These are phyloP conservation scores for Crenuchus spilurus DNA, from an alignment of 2,797 vertebrate species.

Conservation along the genomic window DNA sequence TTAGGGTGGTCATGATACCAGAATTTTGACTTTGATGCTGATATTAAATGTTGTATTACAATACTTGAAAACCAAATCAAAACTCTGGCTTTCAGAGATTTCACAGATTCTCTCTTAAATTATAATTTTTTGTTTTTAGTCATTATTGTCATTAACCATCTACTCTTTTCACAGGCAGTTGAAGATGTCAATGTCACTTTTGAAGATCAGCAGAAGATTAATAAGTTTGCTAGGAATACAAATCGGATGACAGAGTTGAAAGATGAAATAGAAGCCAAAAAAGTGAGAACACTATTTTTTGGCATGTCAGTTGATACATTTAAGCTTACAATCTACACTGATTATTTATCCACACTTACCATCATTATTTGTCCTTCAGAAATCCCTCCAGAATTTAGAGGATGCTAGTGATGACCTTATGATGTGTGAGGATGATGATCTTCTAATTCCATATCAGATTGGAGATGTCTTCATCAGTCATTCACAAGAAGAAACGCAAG, in stretches of 20 bases:
- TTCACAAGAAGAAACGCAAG: constrained; percentile 92
- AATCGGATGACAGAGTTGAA: constrained; percentile 93
- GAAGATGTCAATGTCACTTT: constrained; percentile 98
- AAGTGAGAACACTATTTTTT: constrained; percentile 70
- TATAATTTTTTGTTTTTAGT: background rate
- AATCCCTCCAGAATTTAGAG: constrained; percentile 93
- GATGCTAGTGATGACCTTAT: constrained; percentile 95
- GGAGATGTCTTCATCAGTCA: constrained; percentile 97
- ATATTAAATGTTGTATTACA: too few relatives aligned
- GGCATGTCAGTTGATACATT: background rate
- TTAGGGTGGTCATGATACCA: too few relatives aligned
- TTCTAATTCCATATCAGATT: constrained; percentile 92
- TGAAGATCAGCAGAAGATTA: constrained; percentile 98
- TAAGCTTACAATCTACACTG: background rate
- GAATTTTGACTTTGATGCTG: too few relatives aligned
- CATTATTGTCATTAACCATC: background rate
- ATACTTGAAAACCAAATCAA: too few relatives aligned
- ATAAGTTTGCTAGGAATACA: constrained; percentile 95
- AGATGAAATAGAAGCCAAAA: constrained; percentile 95
- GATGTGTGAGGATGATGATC: constrained; percentile 88
- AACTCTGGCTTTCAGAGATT: too few relatives aligned
- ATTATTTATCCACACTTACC: background rate
- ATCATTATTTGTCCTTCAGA: constrained; percentile 70
- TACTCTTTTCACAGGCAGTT: constrained; percentile 78
- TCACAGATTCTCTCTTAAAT: too few relatives aligned